phyloP scores from a whole-genome alignment of 2,113 vertebrate species.

The Rhinoderma darwinii region DNA sequence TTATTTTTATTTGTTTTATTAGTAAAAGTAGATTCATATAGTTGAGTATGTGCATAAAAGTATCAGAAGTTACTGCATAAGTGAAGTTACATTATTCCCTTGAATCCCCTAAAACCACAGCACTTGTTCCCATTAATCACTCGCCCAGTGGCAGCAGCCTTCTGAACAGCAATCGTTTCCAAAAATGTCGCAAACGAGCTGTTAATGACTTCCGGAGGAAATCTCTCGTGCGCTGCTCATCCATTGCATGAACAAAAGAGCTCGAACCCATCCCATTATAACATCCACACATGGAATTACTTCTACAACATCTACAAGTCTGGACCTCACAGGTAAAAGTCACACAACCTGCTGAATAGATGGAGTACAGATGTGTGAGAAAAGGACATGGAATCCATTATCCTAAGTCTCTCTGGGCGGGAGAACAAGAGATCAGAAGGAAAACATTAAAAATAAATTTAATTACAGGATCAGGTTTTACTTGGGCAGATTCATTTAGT shows the following conservation, averaged over 20 bases:
- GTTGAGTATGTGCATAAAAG: background rate
- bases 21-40: background rate
- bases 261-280: conserved; percentile 19
- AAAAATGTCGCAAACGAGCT: conserved; percentile 28
- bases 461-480: conserved; percentile 52
- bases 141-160: conserved; percentile 11
- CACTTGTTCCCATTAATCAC: conserved; percentile 35
- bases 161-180: conserved; percentile 32
- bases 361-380: conserved; percentile 50
- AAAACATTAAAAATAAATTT: conserved; percentile 54
- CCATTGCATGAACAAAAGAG: background rate
- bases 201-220: conserved; percentile 50
- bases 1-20: background rate
- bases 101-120: background rate
- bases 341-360: conserved; percentile 52
- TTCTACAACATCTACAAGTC: conserved; percentile 6
- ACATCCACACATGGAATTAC: conserved; percentile 35
- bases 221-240: conserved; percentile 35
- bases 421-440: conserved; percentile 51
- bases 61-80: background rate
- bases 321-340: conserved; percentile 57
- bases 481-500: conserved; percentile 44
- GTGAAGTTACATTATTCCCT: background rate
- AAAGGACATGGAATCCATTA: conserved; percentile 53
- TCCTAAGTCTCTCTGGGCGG: conserved; percentile 6